Evolutionary conservation across 2,888 invertebrate species (phyloP).

Genomic region (Idaea biselata): DNA sequence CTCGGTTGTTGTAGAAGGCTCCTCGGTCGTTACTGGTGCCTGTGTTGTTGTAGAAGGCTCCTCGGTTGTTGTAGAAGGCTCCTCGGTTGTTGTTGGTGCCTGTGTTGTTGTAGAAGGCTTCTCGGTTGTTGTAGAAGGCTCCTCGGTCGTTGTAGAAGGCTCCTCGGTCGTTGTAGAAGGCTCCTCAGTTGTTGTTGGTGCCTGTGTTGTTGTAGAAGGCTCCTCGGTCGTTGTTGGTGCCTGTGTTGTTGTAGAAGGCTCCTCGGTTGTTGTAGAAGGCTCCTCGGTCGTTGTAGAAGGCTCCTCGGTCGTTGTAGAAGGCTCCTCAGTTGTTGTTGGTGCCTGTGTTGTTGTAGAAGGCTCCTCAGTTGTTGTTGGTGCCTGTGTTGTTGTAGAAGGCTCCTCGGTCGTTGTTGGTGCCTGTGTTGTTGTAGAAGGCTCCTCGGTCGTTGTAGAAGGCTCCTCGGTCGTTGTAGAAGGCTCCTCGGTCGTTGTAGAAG

Average conservation of each 20-base stretch:
- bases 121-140: not conserved
- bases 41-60: constrained; percentile 4
- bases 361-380: not conserved
- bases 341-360: not conserved
- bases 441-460: not conserved
- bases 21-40: constrained; percentile 9
- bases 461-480: not conserved
- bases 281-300: not conserved
- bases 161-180: constrained; percentile 5
- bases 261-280: constrained; percentile 8
- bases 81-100: not conserved
- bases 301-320: not conserved
- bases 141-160: constrained; percentile 4
- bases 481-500: not conserved
- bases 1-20: constrained; percentile 5
- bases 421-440: not conserved
- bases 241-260: constrained; percentile 9
- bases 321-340: not conserved
- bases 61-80: not conserved
- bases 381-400: not conserved
- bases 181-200: not conserved
- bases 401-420: not conserved
- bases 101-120: constrained; percentile 4
- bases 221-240: not conserved
- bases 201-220: not conserved